Evolutionary conservation across 2,888 invertebrate genomes (phyloP).

Genomic region (Eupithecia centaureata): DNA sequence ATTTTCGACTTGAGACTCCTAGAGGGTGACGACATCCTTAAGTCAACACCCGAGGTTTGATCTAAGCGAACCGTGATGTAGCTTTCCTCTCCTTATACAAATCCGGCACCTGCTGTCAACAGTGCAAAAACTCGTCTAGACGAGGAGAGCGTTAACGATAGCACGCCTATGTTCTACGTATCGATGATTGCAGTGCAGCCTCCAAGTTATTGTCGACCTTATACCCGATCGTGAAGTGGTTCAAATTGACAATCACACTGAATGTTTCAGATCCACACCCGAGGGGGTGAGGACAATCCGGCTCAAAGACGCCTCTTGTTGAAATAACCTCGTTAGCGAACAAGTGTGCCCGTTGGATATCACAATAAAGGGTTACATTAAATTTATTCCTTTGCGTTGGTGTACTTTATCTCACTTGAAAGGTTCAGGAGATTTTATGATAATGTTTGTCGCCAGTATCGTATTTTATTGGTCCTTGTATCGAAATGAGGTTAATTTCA

Average conservation of each 20-base stretch:
- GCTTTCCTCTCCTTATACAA: constrained; percentile 51
- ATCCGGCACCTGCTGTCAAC: constrained; percentile 63
- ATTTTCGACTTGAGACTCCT: constrained; percentile 14
- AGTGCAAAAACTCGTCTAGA: constrained; percentile 75
- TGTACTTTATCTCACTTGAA: constrained; percentile 29
- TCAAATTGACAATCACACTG: constrained; percentile 37
- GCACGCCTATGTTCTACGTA: constrained; percentile 54
- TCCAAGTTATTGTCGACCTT: constrained; percentile 56
- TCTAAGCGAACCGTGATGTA: constrained; percentile 33
- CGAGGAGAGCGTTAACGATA: constrained; percentile 48
- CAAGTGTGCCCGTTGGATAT: constrained; percentile 34
- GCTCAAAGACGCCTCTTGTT: constrained; percentile 37
- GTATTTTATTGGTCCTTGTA: constrained; percentile 19
- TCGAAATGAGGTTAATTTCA: constrained; percentile 17
- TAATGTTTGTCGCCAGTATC: constrained; percentile 14
- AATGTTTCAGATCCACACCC: constrained; percentile 24
- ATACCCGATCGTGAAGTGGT: constrained; percentile 44
- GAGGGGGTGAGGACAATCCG: constrained; percentile 38
- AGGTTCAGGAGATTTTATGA: constrained; percentile 14
- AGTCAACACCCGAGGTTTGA: constrained; percentile 23
- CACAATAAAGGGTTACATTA: constrained; percentile 34
- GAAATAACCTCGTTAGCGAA: constrained; percentile 43
- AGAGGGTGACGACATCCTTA: constrained; percentile 23
- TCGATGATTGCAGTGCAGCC: constrained; percentile 43
- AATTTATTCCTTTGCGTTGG: constrained; percentile 33